Base-by-base conservation (phyloP, 2,888 invertebrate genomes). In the Hemistola chrysoprasaria region DNA sequence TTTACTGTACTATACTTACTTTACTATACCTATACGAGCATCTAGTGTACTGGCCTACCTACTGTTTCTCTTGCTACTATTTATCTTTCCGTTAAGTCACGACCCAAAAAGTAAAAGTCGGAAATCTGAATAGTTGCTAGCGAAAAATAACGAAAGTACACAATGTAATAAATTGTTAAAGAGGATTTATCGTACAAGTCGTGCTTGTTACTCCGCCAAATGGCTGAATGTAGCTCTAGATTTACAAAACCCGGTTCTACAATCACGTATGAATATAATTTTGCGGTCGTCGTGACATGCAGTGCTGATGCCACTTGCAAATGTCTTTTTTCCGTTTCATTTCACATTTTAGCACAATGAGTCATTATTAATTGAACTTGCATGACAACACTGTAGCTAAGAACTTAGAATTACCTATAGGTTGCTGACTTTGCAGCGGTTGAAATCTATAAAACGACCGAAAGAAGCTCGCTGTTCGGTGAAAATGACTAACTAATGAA, bases 51-150 rank as follows among this genome's bases (percentile, higher is more conserved):
- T 16, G 16, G 4, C 20, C 16, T 36, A 43, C 40, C 42, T 40
- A 31, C 31, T 11, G 8, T 10, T 26, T n/a, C n/a, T n/a, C n/a
- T n/a, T 29, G 21, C 33, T 34, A 25, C 42, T 58, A 44, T 58
- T 64, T 63, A 63, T 60, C 52, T 56, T 53, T 55, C 38, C 32
- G 56, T 40, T 50, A 56, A 73, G 70, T 78, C 70, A 71, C 71
- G 72, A 71, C 60, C 59, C 48, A 52, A 68, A 74, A 77, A 77
- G 75, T 76, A 76, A 82, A 79, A 79, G 75, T 74, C 56, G 37
- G 40, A 53, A 56, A 61, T 65, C 65, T 55, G 64, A 69, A 67
- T 64, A 65, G 52, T 35, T 35, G 6, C n/a, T 47, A 53, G 59
- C 47, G 56, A 46, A 56, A 62, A 55, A 61, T 60, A 50, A 59